Evolutionary conservation across 2,888 invertebrate species (phyloP).

Genomic region (Stenodema calcarata): DNA sequence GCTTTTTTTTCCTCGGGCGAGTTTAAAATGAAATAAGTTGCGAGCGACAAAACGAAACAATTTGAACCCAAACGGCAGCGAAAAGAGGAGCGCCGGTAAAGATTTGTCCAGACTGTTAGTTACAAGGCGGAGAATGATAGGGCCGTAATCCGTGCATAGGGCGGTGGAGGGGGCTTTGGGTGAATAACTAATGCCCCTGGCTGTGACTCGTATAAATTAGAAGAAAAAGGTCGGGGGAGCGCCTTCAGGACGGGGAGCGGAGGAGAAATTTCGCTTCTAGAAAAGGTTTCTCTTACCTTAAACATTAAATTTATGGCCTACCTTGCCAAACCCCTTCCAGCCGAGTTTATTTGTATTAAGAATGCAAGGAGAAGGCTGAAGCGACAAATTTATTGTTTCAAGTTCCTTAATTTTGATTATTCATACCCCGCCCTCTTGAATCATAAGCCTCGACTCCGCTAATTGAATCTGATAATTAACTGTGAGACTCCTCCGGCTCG

Average conservation of each 20-base stretch:
- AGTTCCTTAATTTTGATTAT: conserved; percentile 41
- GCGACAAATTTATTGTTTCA: conserved; percentile 33
- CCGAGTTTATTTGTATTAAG: conserved; percentile 37
- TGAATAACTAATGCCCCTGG: conserved; percentile 46
- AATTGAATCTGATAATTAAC: conserved; percentile 36
- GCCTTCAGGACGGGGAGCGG: background rate
- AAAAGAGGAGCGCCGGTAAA: background rate
- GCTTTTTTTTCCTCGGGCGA: too few relatives aligned
- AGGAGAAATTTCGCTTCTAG: background rate
- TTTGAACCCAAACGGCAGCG: background rate
- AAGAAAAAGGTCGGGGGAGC: conserved; percentile 30
- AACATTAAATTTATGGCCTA: conserved; percentile 47
- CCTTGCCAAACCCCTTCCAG: background rate
- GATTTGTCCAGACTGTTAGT: conserved; percentile 44
- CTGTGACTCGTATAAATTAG: conserved; percentile 50
- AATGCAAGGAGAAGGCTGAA: background rate
- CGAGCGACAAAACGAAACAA: background rate
- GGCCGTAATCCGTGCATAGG: conserved; percentile 43
- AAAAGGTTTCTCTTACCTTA: conserved; percentile 43
- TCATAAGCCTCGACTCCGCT: conserved; percentile 31
- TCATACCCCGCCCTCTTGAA: conserved; percentile 26
- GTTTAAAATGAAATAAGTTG: background rate
- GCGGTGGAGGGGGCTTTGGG: conserved; percentile 41
- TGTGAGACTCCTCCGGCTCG: background rate
- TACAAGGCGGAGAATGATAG: conserved; percentile 43